phyloP scores from a whole-genome alignment of 2,888 invertebrate genomes.

The Hyles lineata region DNA sequence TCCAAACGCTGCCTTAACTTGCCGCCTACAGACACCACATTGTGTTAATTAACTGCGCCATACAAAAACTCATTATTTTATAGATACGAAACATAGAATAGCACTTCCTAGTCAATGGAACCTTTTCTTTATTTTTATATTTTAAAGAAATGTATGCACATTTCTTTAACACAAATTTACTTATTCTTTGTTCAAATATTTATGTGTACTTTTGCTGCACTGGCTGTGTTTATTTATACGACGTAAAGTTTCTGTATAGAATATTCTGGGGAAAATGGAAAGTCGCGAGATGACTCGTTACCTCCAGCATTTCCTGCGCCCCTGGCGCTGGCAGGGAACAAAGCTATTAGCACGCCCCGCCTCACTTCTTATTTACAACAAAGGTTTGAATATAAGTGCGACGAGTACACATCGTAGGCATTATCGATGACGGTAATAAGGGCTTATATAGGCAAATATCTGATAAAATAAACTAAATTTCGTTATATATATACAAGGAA shows the following conservation, averaged over 20 bases:
- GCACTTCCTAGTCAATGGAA: not conserved
- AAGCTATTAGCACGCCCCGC: slow-evolving; percentile 31
- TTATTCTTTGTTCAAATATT: not conserved
- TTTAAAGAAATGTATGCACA: too few species aligned
- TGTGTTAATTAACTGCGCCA: not conserved
- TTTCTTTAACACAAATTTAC: not conserved
- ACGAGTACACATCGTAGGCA: not conserved
- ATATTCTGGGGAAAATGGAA: slow-evolving; percentile 15
- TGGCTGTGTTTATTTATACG: not conserved
- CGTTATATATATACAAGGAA: too few species aligned
- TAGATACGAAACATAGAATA: not conserved
- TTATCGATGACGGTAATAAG: not conserved
- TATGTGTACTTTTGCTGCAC: not conserved
- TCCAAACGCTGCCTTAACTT: not conserved
- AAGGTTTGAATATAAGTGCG: slow-evolving; percentile 7
- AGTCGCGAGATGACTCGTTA: not conserved
- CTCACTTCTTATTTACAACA: slow-evolving; percentile 19
- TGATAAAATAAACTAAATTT: not conserved
- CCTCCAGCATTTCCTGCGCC: slow-evolving; percentile 5
- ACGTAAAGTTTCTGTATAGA: slow-evolving; percentile 1
- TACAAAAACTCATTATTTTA: not conserved
- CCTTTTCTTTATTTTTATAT: not conserved
- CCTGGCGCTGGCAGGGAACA: slow-evolving; percentile 18
- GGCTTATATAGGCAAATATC: not conserved
- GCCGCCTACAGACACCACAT: not conserved